phyloP scores from a whole-genome alignment of 2,113 vertebrate genomes.

The Apodemus speciosus region DNA sequence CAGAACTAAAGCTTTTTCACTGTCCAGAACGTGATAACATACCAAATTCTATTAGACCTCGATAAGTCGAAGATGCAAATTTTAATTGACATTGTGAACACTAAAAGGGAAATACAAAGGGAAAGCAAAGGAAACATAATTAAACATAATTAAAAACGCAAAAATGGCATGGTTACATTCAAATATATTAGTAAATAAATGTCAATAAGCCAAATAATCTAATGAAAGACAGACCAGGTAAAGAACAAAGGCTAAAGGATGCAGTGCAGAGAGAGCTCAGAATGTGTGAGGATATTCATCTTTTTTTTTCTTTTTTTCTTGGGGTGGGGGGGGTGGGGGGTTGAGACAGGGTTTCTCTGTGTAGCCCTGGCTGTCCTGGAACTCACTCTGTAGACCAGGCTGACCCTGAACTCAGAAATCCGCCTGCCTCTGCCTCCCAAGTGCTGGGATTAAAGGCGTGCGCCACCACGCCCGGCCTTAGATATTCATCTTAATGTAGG shows the following conservation, averaged over 20 bases:
- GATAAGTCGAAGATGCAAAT: background rate
- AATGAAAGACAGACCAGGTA: slow-evolving; percentile 20
- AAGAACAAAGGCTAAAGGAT: background rate
- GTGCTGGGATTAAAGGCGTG: too few relatives aligned
- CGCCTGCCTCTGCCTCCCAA: too few relatives aligned
- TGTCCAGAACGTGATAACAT: slow-evolving; percentile 23
- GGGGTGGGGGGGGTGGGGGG: too few relatives aligned
- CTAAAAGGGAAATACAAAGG: background rate
- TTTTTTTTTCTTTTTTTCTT: too few relatives aligned
- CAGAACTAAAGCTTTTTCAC: background rate
- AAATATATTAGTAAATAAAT: background rate
- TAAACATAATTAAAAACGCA: slow-evolving; percentile 31
- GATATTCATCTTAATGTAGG: slow-evolving; percentile 2
- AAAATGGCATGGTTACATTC: slow-evolving; percentile 27
- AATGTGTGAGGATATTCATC: background rate
- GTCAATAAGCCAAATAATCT: slow-evolving; percentile 35
- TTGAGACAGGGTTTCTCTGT: too few relatives aligned
- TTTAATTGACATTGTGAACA: slow-evolving; percentile 12
- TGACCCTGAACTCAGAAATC: too few relatives aligned
- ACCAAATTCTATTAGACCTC: slow-evolving; percentile 24
- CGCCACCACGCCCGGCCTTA: too few relatives aligned
- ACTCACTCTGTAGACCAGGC: too few relatives aligned
- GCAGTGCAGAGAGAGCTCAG: background rate
- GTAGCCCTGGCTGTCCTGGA: too few relatives aligned
- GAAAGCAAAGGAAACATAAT: background rate